These are phyloP conservation scores for Poeciliopsis retropinna DNA, from an alignment of 2,113 vertebrate genomes.

Conservation along the genomic window DNA sequence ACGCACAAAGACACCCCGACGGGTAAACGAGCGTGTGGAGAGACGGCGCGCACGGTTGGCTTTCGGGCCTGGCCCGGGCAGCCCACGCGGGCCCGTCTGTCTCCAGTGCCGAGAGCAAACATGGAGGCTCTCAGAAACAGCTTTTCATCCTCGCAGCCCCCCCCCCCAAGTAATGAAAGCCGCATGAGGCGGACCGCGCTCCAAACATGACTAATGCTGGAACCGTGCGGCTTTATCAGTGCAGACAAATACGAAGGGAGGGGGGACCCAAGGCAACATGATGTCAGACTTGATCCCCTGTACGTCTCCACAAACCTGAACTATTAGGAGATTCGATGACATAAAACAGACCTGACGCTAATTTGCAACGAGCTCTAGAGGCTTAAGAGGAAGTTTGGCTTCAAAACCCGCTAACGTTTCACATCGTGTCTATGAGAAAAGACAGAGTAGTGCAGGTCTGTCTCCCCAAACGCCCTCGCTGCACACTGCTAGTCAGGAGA, in stretches of 20 bases:
- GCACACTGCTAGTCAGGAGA: too few species aligned
- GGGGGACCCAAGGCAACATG: constrained; percentile 15
- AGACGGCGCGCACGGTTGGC: constrained; percentile 23
- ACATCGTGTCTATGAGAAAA: too few species aligned
- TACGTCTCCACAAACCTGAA: constrained; percentile 37
- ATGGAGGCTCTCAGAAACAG: constrained; percentile 57
- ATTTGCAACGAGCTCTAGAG: background rate
- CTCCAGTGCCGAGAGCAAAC: constrained; percentile 28
- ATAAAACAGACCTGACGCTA: constrained; percentile 18
- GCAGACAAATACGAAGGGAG: constrained; percentile 41
- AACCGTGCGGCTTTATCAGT: constrained; percentile 58
- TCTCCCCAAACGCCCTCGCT: too few species aligned
- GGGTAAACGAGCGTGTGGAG: constrained; percentile 50
- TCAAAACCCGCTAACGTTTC: too few species aligned
- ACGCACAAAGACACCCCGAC: constrained; percentile 35
- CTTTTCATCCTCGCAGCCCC: constrained; percentile 63
- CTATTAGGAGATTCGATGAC: constrained; percentile 5
- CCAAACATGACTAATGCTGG: constrained; percentile 74
- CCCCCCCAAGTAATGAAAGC: constrained; percentile 60
- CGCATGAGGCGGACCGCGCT: constrained; percentile 43
- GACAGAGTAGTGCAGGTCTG: too few species aligned
- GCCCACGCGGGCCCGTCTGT: constrained; percentile 39
- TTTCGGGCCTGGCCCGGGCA: constrained; percentile 30
- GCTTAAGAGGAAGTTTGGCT: too few species aligned
- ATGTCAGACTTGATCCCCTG: constrained; percentile 22